Conservation (phyloP, 2,797 vertebrate genomes). For the Podargus strigoides region DNA sequence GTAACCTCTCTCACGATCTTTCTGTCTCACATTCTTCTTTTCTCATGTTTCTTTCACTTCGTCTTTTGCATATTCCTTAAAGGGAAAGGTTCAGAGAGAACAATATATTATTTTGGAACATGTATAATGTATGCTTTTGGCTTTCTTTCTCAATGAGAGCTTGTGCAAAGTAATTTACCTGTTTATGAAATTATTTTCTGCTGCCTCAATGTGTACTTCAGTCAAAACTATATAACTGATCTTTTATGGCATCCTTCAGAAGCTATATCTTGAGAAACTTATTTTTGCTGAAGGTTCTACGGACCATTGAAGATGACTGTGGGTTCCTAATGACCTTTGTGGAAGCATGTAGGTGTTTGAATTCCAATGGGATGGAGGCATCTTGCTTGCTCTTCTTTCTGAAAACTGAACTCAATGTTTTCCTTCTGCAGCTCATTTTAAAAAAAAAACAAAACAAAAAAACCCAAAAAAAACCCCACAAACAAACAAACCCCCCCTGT, state of each 20-base stretch:
- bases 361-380: background rate
- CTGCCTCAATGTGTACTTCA: background rate
- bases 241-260: background rate
- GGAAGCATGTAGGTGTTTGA: background rate
- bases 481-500: too few species aligned
- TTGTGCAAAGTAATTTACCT: background rate
- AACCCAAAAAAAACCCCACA: too few species aligned
- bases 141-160: background rate
- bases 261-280: background rate
- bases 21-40: background rate
- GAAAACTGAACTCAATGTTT: background rate
- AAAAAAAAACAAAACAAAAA: too few species aligned
- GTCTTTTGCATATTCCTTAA: background rate
- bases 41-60: background rate
- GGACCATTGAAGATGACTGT: background rate
- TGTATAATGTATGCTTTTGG: background rate
- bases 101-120: background rate
- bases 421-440: background rate
- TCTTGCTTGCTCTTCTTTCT: background rate
- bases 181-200: background rate
- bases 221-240: background rate
- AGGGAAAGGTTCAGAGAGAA: background rate
- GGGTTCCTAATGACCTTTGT: background rate
- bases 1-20: constrained; percentile 46
- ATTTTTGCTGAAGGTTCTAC: background rate